These are phyloP conservation scores for Falco naumanni DNA, from an alignment of 2,797 vertebrate genomes.

Conservation along the genomic window DNA sequence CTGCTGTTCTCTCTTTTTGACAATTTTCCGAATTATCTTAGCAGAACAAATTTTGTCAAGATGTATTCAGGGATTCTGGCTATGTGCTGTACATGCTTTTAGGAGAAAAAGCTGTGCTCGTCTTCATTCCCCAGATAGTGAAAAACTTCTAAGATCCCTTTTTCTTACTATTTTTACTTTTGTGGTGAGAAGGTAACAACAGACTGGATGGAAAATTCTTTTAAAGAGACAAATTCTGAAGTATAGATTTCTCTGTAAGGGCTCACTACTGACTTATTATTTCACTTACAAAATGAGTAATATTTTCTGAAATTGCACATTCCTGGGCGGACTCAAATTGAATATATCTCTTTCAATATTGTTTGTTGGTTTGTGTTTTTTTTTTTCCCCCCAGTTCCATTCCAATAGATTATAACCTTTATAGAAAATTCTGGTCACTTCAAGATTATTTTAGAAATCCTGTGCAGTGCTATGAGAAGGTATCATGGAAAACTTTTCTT, in stretches of 20 bases:
- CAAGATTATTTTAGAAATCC: constrained; percentile 99
- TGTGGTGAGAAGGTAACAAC: neutral
- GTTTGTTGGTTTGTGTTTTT: neutral
- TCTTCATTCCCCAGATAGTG: neutral
- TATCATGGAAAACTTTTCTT: constrained; percentile 96
- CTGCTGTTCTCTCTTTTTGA: neutral
- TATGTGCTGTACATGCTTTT: neutral
- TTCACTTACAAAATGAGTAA: neutral
- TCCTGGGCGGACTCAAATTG: neutral
- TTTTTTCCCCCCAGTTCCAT: constrained; percentile 83
- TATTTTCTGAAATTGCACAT: neutral
- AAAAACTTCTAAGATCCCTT: neutral
- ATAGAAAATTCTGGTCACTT: constrained; percentile 98
- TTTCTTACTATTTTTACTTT: neutral
- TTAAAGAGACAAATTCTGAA: neutral
- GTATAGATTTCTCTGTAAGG: neutral
- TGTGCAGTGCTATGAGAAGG: constrained; percentile 96
- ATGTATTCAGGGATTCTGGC: neutral
- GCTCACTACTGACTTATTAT: neutral
- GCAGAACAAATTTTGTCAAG: neutral
- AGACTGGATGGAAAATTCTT: neutral
- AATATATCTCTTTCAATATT: neutral
- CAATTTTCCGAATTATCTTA: neutral
- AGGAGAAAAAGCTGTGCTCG: neutral
- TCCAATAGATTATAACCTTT: constrained; percentile 98